A percentile compares a stretch with the other conserved stretches of the same genome.
These are phyloP conservation scores for Meganola albula DNA, from an alignment of 2,888 invertebrate genomes.

Conservation along the genomic window DNA sequence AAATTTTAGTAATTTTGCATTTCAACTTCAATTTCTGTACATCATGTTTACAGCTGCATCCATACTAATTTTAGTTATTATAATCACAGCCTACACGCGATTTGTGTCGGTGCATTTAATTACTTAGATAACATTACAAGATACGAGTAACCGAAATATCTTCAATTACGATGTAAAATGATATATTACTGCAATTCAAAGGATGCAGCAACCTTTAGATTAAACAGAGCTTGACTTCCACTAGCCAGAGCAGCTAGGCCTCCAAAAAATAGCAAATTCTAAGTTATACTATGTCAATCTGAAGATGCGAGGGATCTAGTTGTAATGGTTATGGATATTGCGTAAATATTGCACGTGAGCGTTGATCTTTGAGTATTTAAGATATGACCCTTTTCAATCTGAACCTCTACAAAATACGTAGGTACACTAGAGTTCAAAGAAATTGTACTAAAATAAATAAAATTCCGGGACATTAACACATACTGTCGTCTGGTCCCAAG, in stretches of 20 bases:
- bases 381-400: too few species aligned
- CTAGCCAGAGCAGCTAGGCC: constrained; percentile 28
- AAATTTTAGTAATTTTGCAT: too few species aligned
- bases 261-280: constrained; percentile 8
- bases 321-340: constrained; percentile 32
- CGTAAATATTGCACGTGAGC: constrained; percentile 47
- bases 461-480: too few species aligned
- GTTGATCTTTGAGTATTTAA: too few species aligned
- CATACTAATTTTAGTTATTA: too few species aligned
- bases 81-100: background rate
- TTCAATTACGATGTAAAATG: constrained; percentile 24
- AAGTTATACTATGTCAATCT: background rate
- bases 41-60: too few species aligned
- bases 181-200: constrained; percentile 33
- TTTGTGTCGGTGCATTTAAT: background rate
- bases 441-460: too few species aligned
- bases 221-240: constrained; percentile 48
- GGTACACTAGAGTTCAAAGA: too few species aligned
- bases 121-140: constrained; percentile 17
- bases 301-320: constrained; percentile 21
- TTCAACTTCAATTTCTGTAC: too few species aligned
- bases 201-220: constrained; percentile 48
- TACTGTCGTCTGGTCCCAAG: too few species aligned
- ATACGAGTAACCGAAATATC: constrained; percentile 16
- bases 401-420: too few species aligned